A percentile compares a stretch with the other conserved stretches of the same genome.
Conservation (phyloP, 2,888 invertebrate species). For the Archaeoteleia sp. region DNA sequence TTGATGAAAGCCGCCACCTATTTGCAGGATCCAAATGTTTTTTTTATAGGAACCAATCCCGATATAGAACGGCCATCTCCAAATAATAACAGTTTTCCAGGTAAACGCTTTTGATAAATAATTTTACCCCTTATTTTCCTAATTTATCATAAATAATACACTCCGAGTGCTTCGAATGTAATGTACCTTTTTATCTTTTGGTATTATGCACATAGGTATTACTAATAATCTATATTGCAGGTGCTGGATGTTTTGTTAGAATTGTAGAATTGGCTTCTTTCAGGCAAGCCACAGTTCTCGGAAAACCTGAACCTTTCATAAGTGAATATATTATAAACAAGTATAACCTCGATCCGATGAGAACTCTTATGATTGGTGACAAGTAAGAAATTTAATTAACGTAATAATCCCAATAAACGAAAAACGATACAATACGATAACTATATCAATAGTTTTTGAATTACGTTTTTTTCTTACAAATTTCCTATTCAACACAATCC, state of each 20-base stretch:
- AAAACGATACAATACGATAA: too few relatives aligned
- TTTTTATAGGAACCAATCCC: slow-evolving; percentile 95
- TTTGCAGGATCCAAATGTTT: slow-evolving; percentile 83
- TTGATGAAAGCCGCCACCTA: slow-evolving; percentile 94
- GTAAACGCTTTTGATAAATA: slow-evolving; percentile 42
- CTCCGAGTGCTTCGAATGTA: too few relatives aligned
- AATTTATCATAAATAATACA: too few relatives aligned
- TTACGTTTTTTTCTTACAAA: not conserved
- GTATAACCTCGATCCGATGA: slow-evolving; percentile 85
- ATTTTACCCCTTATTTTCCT: too few relatives aligned
- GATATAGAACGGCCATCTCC: slow-evolving; percentile 77
- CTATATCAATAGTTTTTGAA: not conserved
- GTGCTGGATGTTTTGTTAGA: slow-evolving; percentile 90
- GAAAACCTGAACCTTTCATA: slow-evolving; percentile 92
- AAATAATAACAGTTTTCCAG: slow-evolving; percentile 64
- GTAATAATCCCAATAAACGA: too few relatives aligned
- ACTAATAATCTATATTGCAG: too few relatives aligned
- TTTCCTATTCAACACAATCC: too few relatives aligned
- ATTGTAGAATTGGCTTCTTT: slow-evolving; percentile 89
- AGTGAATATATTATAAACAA: slow-evolving; percentile 83
- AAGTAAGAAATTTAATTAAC: slow-evolving; percentile 75
- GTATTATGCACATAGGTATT: too few relatives aligned
- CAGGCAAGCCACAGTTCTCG: slow-evolving; percentile 86
- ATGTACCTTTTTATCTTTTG: too few relatives aligned
- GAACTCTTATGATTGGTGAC: slow-evolving; percentile 95